Percentiles rank a stretch among this genome's conserved stretches.
These are phyloP conservation scores for Polia nebulosa DNA, from an alignment of 2,888 invertebrate species.

Conservation along the genomic window DNA sequence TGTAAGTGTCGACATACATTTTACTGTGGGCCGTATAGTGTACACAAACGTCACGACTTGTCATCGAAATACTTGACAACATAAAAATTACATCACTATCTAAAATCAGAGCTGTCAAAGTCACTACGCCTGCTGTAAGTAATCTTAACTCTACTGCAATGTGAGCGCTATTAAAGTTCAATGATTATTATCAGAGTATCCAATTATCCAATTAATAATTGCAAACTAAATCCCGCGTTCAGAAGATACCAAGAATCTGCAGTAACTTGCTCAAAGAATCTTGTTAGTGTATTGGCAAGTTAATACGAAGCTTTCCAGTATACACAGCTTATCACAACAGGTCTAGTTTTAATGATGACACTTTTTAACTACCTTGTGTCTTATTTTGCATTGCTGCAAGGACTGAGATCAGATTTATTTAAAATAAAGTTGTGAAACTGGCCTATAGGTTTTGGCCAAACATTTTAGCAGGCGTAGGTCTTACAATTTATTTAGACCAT, in stretches of 20 bases:
- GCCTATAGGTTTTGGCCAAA: neutral
- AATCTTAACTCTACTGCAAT: neutral
- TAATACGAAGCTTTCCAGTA: neutral
- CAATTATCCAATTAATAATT: conserved; percentile 10
- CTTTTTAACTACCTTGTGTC: neutral
- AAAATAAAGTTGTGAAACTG: neutral
- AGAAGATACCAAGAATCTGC: neutral
- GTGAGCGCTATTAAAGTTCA: neutral
- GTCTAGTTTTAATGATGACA: neutral
- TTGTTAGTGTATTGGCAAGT: neutral
- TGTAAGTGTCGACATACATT: conserved; percentile 40
- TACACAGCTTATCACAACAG: neutral
- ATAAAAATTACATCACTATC: conserved; percentile 41
- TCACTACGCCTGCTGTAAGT: neutral
- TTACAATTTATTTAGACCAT: too few relatives aligned
- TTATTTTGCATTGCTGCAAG: neutral
- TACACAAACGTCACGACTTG: conserved; percentile 44
- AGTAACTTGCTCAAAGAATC: neutral
- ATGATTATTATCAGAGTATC: neutral
- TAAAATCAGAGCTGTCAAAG: conserved; percentile 18
- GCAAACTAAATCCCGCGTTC: neutral
- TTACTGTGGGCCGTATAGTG: conserved; percentile 38
- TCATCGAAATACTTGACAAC: conserved; percentile 26
- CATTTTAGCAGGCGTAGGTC: neutral
- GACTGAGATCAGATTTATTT: neutral